Evolutionary conservation across 2,797 vertebrate species (phyloP).

Genomic region (Kryptopterus vitreolus): DNA sequence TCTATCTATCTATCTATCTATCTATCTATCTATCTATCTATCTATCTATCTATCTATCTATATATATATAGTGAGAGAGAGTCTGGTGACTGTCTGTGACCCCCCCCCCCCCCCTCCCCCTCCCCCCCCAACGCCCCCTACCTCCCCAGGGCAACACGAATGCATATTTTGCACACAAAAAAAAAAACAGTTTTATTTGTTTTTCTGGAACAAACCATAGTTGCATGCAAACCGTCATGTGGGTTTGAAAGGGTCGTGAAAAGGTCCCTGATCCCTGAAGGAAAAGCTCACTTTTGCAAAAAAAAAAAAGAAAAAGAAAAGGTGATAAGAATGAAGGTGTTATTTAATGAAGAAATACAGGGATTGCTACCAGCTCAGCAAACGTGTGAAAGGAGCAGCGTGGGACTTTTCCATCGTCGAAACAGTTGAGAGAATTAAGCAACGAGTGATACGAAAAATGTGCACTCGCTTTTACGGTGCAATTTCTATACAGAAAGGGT

Average conservation of each 20-base stretch:
- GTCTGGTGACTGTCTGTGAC: too few relatives aligned
- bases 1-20: too few relatives aligned
- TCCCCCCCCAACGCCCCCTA: too few relatives aligned
- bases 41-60: too few relatives aligned
- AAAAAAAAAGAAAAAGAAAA: not conserved
- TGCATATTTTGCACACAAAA: too few relatives aligned
- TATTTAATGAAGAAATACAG: not conserved
- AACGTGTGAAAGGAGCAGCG: not conserved
- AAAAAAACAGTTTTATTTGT: too few relatives aligned
- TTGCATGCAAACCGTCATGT: not conserved
- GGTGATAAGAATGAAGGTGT: not conserved
- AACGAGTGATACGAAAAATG: not conserved
- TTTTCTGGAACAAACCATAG: not conserved
- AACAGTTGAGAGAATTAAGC: not conserved
- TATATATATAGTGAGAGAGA: too few relatives aligned
- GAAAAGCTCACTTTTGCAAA: not conserved
- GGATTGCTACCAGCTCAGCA: not conserved
- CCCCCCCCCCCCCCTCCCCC: too few relatives aligned
- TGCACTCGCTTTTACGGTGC: constrained; percentile 1
- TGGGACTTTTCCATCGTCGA: not conserved
- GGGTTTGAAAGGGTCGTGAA: constrained; percentile 18
- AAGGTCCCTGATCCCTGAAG: not conserved
- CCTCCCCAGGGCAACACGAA: not conserved
- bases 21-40: too few relatives aligned
- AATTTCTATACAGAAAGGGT: constrained; percentile 67